Evolutionary conservation across 2,113 vertebrate genomes (phyloP).

Genomic region (Hippotragus niger): DNA sequence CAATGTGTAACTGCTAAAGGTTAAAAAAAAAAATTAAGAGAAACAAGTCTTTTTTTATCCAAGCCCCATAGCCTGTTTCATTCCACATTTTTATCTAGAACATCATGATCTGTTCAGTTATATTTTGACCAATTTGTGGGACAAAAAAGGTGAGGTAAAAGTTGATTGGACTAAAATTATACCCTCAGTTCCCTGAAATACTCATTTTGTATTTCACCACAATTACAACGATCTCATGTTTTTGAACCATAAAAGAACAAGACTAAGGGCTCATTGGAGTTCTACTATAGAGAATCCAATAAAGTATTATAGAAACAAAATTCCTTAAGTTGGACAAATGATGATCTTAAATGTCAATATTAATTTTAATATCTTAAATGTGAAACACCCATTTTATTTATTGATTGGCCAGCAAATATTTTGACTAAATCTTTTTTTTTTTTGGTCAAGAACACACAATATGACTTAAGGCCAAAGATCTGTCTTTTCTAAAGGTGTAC

Average conservation of each 20-base stretch:
- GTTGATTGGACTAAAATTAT: slow-evolving; percentile 29
- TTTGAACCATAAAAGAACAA: slow-evolving; percentile 1
- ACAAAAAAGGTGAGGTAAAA: slow-evolving; percentile 25
- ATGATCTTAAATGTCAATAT: neutral
- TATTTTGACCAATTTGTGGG: slow-evolving; percentile 43
- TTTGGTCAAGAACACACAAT: neutral
- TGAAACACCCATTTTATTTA: neutral
- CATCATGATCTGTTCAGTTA: slow-evolving; percentile 33
- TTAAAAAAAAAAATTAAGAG: neutral
- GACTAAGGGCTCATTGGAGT: neutral
- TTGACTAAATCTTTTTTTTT: neutral
- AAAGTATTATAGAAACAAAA: neutral
- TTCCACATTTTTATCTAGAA: slow-evolving; percentile 27
- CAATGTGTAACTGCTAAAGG: neutral
- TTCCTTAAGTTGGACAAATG: neutral
- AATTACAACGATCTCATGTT: neutral
- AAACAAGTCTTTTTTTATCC: neutral
- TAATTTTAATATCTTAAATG: neutral
- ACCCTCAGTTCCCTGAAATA: slow-evolving; percentile 16
- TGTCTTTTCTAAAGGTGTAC: neutral
- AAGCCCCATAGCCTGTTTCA: neutral
- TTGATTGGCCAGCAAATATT: neutral
- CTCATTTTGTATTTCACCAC: neutral
- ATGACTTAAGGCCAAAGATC: neutral
- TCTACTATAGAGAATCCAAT: neutral